phyloP scores from a whole-genome alignment of 2,888 invertebrate genomes.

The Ectemnius lituratus region DNA sequence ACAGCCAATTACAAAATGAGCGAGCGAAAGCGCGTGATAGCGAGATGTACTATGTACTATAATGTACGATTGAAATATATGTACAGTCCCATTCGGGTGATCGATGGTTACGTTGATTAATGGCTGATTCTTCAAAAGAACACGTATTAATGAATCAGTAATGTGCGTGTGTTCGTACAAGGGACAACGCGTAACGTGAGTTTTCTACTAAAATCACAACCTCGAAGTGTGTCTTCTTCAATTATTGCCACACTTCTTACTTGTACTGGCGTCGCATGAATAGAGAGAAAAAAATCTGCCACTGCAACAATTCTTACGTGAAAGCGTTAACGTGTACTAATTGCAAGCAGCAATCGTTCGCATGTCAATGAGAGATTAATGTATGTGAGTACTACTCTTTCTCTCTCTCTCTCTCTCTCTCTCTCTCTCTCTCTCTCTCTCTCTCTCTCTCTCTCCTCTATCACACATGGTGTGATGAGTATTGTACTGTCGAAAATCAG shows the following conservation, averaged over 20 bases:
- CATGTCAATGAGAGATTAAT: slow-evolving; percentile 61
- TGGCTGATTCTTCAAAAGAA: slow-evolving; percentile 10
- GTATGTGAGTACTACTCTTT: slow-evolving; percentile 59
- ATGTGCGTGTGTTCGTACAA: slow-evolving; percentile 6
- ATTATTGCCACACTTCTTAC: slow-evolving; percentile 17
- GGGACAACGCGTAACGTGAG: not conserved
- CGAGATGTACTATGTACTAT: too few species aligned
- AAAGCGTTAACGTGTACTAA: slow-evolving; percentile 67
- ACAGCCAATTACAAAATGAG: too few species aligned
- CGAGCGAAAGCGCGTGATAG: too few species aligned
- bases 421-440: slow-evolving; percentile 38
- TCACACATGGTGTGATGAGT: slow-evolving; percentile 18
- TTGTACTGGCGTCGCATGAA: slow-evolving; percentile 58
- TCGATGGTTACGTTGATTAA: slow-evolving; percentile 19
- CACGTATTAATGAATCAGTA: slow-evolving; percentile 12
- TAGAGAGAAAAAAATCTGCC: slow-evolving; percentile 47
- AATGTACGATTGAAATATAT: not conserved
- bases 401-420: slow-evolving; percentile 28
- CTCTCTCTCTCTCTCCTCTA: slow-evolving; percentile 23
- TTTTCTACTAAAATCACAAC: not conserved
- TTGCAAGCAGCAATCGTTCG: slow-evolving; percentile 68
- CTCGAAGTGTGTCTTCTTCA: not conserved
- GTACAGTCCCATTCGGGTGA: slow-evolving; percentile 1
- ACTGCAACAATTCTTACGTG: slow-evolving; percentile 68
- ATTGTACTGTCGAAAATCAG: too few species aligned